Base-by-base conservation (phyloP, 1,140 invertebrate species). In the Bombus sylvicola region DNA sequence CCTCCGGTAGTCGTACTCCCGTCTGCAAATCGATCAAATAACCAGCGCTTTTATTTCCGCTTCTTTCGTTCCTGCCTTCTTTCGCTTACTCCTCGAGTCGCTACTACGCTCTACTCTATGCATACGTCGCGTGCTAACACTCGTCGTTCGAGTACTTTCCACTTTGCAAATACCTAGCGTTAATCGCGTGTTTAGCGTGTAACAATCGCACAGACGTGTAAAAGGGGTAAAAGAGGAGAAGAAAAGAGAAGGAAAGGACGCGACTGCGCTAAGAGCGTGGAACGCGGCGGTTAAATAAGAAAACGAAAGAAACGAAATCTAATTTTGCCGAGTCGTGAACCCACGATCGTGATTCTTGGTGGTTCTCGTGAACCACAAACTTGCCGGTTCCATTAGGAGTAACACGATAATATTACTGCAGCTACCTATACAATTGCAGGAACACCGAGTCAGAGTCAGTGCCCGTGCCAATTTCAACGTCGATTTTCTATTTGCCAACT, bases 1-100 rank as follows among this genome's bases (percentile, higher is more conserved):
- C 96, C 87, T 96, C 97, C 92, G 97, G 97, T 92, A 97, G 95
- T 90, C 97, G 96, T 89, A 97, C 96, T 87, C 97, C 94, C 69
- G 95, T 97, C 97, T 97, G 96, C 90, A 96, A 97, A 89, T 62
- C 64, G n/a, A 78, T n/a, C 34, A 15, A 78, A 31, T 18, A 68
- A n/a, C 6, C 10, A 9, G 1, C 34, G 13, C 71, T 15, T 47
- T 57, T 66, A n/a, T 57, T 53, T 31, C 34, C 31, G n/a, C 37
- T 41, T 69, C 62, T 74, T 18, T 28, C 31, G 37, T 34, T 34
- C 34, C 1, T 34, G 34, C 34, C 34, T 34, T 34, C 12, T 1
- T 13, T 34, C 43, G 47, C 69, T 69, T 57, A 59, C 74, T 4
- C 25, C 18, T 31, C 62, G 28, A 1, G n/a, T 64, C 47, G 47